Base-by-base conservation (phyloP, 2,797 vertebrate species). In the Cossypha heuglini region DNA sequence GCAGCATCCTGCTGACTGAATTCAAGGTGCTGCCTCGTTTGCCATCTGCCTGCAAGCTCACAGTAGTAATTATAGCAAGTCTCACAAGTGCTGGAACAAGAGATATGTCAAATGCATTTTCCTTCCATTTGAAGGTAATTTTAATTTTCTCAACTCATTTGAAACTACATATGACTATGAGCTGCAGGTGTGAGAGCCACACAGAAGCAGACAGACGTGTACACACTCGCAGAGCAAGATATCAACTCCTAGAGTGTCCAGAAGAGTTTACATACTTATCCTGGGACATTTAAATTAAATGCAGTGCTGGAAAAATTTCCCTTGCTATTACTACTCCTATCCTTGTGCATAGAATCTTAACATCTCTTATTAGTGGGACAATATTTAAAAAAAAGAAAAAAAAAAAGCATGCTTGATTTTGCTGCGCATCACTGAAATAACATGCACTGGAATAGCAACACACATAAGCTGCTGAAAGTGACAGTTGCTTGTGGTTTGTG, bases 21-120 rank as follows among this genome's bases (percentile, higher is more conserved):
- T 95, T 92, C 95, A 95, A 38, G 87, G 94, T 95, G 95, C 95
- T 94, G 95, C 85, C 6, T 40, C 35, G 16, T 92, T 94, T 94
- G 93, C 98, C 98, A 98, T 98, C 98, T 98, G 98, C 97, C 97
- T 64, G 69, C 42, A 66, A 93, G 88, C 88, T 97, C 96, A 87
- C 91, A 25, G 90, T 79, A 93, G 95, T 97, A 97, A 98, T 98
- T 98, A 97, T 85, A 96, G 84, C 8, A 33, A 97, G 94, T 71
- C 95, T 94, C 48, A 5, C 69, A 95, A 96, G 93, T 91, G 90
- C 79, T 96, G 74, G 94, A 97, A 95, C 69, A 93, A 98, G 95
- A 94, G 97, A 97, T 97, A 91, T 96, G 96, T 96, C 96, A 97
- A 94, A 96, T 75, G 64, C 64, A 33, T 93, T 96, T 96, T 72